phyloP scores from a whole-genome alignment of 2,113 vertebrate genomes.

The Psittacula cyanocephala region DNA sequence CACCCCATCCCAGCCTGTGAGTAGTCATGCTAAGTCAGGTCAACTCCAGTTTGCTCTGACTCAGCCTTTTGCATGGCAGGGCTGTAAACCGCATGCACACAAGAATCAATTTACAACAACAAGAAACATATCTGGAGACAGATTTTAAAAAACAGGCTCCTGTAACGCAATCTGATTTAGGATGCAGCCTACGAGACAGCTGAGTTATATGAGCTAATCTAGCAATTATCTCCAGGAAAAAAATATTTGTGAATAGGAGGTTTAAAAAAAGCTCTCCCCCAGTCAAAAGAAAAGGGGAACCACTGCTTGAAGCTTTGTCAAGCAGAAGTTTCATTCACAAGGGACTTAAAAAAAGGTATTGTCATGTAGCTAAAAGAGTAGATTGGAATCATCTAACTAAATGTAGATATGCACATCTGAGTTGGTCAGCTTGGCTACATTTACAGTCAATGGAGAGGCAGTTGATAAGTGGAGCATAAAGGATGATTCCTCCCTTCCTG shows the following conservation, averaged over 20 bases:
- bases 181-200: not conserved
- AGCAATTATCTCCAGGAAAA: not conserved
- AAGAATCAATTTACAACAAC: not conserved
- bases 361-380: not conserved
- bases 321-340: not conserved
- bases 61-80: not conserved
- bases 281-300: not conserved
- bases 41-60: not conserved
- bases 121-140: not conserved
- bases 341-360: not conserved
- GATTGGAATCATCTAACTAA: not conserved
- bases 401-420: not conserved
- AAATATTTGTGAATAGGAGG: not conserved
- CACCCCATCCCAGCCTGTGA: not conserved
- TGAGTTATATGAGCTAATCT: constrained; percentile 8
- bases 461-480: not conserved
- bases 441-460: not conserved
- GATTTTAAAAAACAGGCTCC: not conserved
- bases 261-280: not conserved
- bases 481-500: not conserved
- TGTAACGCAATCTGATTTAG: not conserved
- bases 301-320: not conserved
- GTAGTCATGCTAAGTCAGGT: not conserved
- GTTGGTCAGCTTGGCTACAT: not conserved
- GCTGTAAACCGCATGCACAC: not conserved